These are phyloP conservation scores for Chanos chanos DNA, from an alignment of 2,797 vertebrate genomes.

Conservation along the genomic window DNA sequence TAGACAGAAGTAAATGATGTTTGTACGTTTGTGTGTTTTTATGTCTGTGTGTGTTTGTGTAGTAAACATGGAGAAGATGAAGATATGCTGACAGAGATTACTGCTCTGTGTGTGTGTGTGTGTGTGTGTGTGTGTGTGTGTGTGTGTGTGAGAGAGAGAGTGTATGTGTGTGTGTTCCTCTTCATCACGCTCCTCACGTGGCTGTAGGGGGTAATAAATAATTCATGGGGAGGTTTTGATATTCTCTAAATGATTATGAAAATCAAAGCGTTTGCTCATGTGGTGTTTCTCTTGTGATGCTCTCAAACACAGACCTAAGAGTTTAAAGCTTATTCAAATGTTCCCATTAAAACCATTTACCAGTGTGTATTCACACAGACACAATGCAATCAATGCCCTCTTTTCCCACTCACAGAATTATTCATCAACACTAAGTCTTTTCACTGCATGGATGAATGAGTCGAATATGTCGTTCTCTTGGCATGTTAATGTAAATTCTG, in stretches of 20 bases:
- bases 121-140: slow-evolving; percentile 36
- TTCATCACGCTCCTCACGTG: slow-evolving; percentile 11
- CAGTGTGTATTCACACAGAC: too few species aligned
- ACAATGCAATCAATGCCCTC: too few species aligned
- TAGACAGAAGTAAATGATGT: too few species aligned
- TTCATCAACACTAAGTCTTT: too few species aligned
- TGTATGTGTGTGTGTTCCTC: background rate
- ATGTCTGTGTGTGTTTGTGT: slow-evolving; percentile 1
- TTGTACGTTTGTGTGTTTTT: slow-evolving; percentile 15
- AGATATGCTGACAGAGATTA: slow-evolving; percentile 16
- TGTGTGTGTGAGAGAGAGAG: background rate
- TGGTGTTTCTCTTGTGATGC: background rate
- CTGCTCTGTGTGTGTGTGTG: slow-evolving; percentile 1
- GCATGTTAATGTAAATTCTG: too few species aligned
- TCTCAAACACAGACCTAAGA: background rate
- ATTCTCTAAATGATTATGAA: slow-evolving; percentile 16
- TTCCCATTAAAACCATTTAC: too few species aligned
- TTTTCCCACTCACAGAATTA: too few species aligned
- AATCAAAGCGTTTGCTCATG: background rate
- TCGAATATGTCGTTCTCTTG: too few species aligned
- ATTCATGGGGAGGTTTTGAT: slow-evolving; percentile 3
- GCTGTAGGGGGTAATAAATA: background rate
- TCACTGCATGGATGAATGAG: too few species aligned
- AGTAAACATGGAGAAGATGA: too few species aligned
- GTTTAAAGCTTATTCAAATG: background rate